Evolutionary conservation across 2,797 vertebrate species (phyloP), one percentile per base, ranked within the genome.

Genomic region (Merluccius polli): DNA sequence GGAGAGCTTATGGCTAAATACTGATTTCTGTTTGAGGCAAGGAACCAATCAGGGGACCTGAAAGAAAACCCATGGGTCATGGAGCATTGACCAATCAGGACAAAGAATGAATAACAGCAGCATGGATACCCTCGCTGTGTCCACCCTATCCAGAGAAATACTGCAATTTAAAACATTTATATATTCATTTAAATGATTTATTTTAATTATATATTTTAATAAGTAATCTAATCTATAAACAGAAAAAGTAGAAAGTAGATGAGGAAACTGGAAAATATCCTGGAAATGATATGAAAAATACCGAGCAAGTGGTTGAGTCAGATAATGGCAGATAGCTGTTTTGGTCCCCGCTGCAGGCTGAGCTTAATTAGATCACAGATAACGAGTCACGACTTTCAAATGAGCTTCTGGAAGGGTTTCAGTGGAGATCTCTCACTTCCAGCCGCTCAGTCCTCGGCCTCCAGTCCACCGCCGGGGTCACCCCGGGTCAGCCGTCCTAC

Each of bases 301-400:
- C 68, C 0, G 0, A 7, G 74, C 78, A 81, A 74, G 78, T 75
- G 74, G 86, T 78, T 83, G 75, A 84, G 81, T 85, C 74, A 84
- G 82, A 87, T 88, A 86, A 88, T 84, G 78, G 73, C 81, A 73
- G 33, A 74, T 77, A 81, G 73, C 84, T 63, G 84, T 82, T 84
- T 86, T 87, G 80, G 82, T 87, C 79, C 63, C 36, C 41, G 76
- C 77, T 86, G 63, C 81, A 75, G 80, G 82, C 84, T 87, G 79
- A 89, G 81, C 89, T 87, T 89, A 89, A 92, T 89, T 89, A 89
- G 89, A 92, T 90, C 67, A 67, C 79, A 83, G 88, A 91, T 88
- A 87, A 89, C 83, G 84, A 86, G 77, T 82, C 81, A 72, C 72
- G 83, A 85, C 80, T 88, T 87, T 86, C 76, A 89, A 87, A 90